Base-by-base conservation (phyloP, 2,888 invertebrate species). In the Sesamia inferens region DNA sequence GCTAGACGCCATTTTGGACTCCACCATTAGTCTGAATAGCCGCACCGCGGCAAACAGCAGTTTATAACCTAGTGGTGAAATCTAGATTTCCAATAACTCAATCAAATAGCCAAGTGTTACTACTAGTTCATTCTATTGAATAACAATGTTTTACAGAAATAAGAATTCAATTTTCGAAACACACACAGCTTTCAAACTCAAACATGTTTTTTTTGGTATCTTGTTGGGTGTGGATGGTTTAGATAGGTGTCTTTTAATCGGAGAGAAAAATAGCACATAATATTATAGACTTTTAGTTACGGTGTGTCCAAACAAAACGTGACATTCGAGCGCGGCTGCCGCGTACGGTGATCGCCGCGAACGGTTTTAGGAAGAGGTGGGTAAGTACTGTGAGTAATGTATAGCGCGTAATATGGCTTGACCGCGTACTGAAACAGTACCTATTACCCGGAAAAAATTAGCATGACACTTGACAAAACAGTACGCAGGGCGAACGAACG, bases 1-100 rank as follows among this genome's bases (percentile, higher is more conserved):
- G 91, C 89, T 90, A 79, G 94, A 89, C 96, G 96, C 96, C 96
- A 96, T 96, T 94, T 96, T 96, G 95, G 88, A 91, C 82, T 89
- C 87, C 87, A 85, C 86, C 84, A 89, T 81, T 81, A 79, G n/a
- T 66, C 71, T 79, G 76, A 84, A 84, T 84, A 80, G 85, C 85
- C 82, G 81, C 76, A 76, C 71, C 76, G 76, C 83, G 81, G 73
- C 61, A 76, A 69, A 74, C 70, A 55, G 39, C 61, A 24, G 47
- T 68, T 22, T 55, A 14, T 77, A 64, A 68, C 58, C 62, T 76
- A 59, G 55, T 24, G 10, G 14, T 64, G 31, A 0, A 47, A 48
- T 39, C 39, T 48, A 58, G 5, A 14, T 61, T 54, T 51, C 22
- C 19, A 67, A 44, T 31, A 58, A 62, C 58, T 54, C 55, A 75